A percentile compares a stretch with the other conserved stretches of the same genome.
Evolutionary conservation across 2,888 invertebrate species (phyloP).

Genomic region (Plebejus melissa): DNA sequence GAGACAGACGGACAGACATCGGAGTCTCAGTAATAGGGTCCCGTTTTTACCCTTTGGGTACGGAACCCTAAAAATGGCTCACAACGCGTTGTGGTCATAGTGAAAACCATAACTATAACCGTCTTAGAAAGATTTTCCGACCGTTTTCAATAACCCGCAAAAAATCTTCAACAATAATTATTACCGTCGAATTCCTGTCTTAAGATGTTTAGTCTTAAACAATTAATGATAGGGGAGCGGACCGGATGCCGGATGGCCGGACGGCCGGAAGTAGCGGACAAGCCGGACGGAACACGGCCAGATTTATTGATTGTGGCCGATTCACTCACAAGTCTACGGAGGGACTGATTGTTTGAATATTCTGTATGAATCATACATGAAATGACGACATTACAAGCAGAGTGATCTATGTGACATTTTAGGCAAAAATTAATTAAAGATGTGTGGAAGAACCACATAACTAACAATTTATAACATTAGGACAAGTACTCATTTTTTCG

Average conservation of each 20-base stretch:
- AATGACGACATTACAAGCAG: background rate
- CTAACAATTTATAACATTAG: no score
- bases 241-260: slow-evolving; percentile 41
- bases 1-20: no score
- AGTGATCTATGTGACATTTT: no score
- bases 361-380: background rate
- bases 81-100: no score
- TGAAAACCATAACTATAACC: background rate
- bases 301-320: slow-evolving; percentile 64
- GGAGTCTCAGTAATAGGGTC: no score
- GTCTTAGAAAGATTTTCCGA: background rate
- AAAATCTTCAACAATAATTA: background rate
- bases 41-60: no score
- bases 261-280: slow-evolving; percentile 45
- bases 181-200: background rate
- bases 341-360: slow-evolving; percentile 21
- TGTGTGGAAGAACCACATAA: no score
- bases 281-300: slow-evolving; percentile 39
- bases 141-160: background rate
- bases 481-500: no score
- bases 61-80: no score
- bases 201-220: slow-evolving; percentile 17
- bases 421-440: no score
- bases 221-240: slow-evolving; percentile 23
- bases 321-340: slow-evolving; percentile 43